Base-by-base conservation (phyloP, 2,888 invertebrate genomes). In the Lithophane leautieri region DNA sequence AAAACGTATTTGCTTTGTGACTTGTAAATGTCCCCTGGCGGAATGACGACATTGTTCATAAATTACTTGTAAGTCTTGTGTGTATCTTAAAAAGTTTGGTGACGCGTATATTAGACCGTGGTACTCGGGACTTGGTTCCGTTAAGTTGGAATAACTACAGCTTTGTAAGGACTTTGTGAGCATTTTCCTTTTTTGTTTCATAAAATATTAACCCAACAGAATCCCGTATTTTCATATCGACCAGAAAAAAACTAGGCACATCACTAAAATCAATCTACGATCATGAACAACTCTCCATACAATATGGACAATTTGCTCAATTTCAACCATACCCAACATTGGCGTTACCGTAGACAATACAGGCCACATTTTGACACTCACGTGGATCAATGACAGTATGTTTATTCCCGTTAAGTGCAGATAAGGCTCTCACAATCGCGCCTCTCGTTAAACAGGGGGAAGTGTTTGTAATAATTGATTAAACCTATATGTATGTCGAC, bases 1-100 rank as follows among this genome's bases (percentile, higher is more conserved):
- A 90, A 91, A 92, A 92, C 90, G 90, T 95, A 94, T 96, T 95
- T 96, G 91, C 93, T 92, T 93, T 95, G 93, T 94, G 94, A 94
- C 93, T 96, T 92, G 92, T 92, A 93, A 95, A 95, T 95, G 93
- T 90, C 91, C 92, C 90, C 89, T 86, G 92, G 92, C 91, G 89
- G 90, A 93, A 93, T 92, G 91, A 91, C 91, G 92, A 93, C 93
- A 94, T 94, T 94, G 94, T 96, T 94, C 93, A 92, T 92, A 93
- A 94, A 92, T 94, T 93, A 92, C 88, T 91, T 91, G 85, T 88
- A 87, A 89, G 87, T 89, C 90, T 90, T 92, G 88, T 92, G 89
- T 92, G 90, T 92, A 90, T 88, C 89, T 92, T 91, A 86, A 90
- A 92, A 92, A 92, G 91, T 91, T 88, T 75, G 67, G 71, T 71